phyloP scores from a whole-genome alignment of 2,888 invertebrate genomes.

The Drosophila algonquin region DNA sequence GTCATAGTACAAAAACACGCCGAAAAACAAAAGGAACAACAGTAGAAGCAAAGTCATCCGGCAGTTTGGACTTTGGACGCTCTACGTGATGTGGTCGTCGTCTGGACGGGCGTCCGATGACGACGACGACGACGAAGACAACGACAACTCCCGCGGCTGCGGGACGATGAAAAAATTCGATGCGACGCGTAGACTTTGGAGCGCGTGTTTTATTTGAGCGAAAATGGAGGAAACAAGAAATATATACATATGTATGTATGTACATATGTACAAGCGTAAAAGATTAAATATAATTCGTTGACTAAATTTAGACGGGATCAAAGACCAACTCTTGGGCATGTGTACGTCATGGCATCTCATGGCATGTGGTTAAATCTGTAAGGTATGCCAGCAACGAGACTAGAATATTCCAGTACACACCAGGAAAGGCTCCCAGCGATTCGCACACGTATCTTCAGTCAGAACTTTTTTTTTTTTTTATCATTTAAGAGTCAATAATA shows the following conservation, averaged over 20 bases:
- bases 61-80: constrained; percentile 66
- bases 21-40: constrained; percentile 5
- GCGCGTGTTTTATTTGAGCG: constrained; percentile 36
- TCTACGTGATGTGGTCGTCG: constrained; percentile 54
- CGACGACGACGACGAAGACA: constrained; percentile 16
- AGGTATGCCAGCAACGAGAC: background rate
- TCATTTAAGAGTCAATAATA: background rate
- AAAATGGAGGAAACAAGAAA: constrained; percentile 30
- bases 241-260: background rate
- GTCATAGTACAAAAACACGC: constrained; percentile 26
- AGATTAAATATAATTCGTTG: constrained; percentile 42
- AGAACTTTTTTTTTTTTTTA: background rate
- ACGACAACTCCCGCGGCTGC: constrained; percentile 33
- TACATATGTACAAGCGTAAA: constrained; percentile 1
- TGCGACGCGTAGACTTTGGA: constrained; percentile 6
- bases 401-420: background rate
- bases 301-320: constrained; percentile 62
- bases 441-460: background rate
- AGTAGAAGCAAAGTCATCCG: constrained; percentile 39
- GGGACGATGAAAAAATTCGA: constrained; percentile 13
- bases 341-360: constrained; percentile 66
- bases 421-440: background rate
- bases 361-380: constrained; percentile 26
- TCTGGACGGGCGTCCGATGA: constrained; percentile 42
- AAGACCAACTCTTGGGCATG: constrained; percentile 52